phyloP scores from a whole-genome alignment of 2,888 invertebrate genomes.

The Melinaea menophilus region DNA sequence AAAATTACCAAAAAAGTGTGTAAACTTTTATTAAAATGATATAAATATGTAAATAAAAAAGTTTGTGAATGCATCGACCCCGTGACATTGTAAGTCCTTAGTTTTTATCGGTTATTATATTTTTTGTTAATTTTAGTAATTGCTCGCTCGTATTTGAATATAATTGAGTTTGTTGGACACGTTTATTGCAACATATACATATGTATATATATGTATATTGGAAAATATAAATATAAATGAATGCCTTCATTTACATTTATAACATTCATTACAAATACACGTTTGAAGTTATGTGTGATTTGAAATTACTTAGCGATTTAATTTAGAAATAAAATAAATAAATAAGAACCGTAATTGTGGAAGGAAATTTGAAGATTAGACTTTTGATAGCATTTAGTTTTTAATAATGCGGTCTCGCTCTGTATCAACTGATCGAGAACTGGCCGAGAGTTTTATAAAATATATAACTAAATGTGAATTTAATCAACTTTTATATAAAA shows the following conservation, averaged over 20 bases:
- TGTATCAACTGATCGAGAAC: conserved; percentile 2
- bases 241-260: too few species aligned
- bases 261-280: too few species aligned
- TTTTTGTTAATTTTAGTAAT: background rate
- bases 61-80: background rate
- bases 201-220: too few species aligned
- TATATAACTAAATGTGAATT: background rate
- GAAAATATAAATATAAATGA: too few species aligned
- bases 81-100: background rate
- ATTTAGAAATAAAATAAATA: background rate
- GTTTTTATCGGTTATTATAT: background rate
- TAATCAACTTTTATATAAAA: background rate
- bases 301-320: background rate
- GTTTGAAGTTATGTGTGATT: too few species aligned
- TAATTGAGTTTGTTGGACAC: too few species aligned
- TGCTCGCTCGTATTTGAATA: background rate
- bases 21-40: too few species aligned
- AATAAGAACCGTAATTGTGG: background rate
- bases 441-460: background rate
- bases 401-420: background rate
- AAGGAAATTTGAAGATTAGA: conserved; percentile 3
- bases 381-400: background rate
- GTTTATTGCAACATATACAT: too few species aligned
- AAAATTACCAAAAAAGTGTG: too few species aligned
- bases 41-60: too few species aligned